Conservation (phyloP, 2,888 invertebrate genomes). For the Phyllotreta cruciferae region DNA sequence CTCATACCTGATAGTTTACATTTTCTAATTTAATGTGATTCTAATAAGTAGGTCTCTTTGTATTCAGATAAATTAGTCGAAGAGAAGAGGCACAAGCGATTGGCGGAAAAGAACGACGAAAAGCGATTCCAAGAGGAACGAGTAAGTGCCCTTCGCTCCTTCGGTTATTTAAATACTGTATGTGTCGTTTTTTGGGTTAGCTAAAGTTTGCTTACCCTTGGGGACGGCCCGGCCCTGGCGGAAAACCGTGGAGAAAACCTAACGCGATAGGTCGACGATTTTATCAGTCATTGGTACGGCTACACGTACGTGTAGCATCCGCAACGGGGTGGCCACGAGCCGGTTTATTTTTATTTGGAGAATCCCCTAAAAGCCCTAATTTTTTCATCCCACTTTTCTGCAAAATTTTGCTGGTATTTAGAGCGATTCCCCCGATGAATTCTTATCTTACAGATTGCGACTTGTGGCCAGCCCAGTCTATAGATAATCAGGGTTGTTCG, state of each 20-base stretch:
- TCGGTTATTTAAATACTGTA: conserved; percentile 31
- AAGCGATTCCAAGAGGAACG: conserved; percentile 64
- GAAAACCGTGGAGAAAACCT: conserved; percentile 77
- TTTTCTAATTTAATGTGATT: not conserved
- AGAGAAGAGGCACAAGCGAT: conserved; percentile 63
- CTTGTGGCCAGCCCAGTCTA: no score
- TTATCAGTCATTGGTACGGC: conserved; percentile 77
- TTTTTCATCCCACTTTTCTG: not conserved
- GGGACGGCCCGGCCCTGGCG: conserved; percentile 76
- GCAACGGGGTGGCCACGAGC: not conserved
- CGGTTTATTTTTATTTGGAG: not conserved
- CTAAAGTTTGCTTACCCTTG: conserved; percentile 64
- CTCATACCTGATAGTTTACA: not conserved
- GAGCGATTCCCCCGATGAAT: no score
- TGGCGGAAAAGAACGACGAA: conserved; percentile 61
- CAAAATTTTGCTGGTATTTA: no score
- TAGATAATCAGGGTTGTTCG: no score
- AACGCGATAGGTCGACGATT: conserved; percentile 75
- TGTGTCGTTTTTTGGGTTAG: conserved; percentile 41
- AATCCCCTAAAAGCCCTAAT: not conserved
- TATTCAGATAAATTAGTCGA: conserved; percentile 67
- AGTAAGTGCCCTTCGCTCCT: conserved; percentile 58
- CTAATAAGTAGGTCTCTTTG: conserved; percentile 37
- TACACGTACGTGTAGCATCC: conserved; percentile 51
- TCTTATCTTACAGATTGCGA: no score